A percentile compares a stretch with the other conserved stretches of the same genome.
phyloP scores from a whole-genome alignment of 2,113 vertebrate genomes.

The Acanthochromis polyacanthus region DNA sequence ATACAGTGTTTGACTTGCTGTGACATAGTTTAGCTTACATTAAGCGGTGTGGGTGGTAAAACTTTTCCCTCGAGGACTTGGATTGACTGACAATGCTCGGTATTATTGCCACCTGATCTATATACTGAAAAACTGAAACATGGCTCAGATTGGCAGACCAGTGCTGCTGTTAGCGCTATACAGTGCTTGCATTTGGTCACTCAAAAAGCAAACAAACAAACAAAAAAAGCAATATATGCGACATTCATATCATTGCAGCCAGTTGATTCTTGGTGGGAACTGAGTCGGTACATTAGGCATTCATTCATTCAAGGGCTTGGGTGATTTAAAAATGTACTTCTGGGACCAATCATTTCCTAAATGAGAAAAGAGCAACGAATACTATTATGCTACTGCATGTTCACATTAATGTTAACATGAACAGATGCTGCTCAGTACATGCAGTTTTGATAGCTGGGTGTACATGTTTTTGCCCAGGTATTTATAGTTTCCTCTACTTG shows the following conservation, averaged over 20 bases:
- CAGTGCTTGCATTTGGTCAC: not conserved
- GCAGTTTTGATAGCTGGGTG: too few relatives aligned
- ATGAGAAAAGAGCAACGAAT: not conserved
- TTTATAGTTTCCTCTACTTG: not conserved
- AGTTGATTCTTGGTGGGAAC: conserved; percentile 5
- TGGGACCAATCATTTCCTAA: not conserved
- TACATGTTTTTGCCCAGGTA: not conserved
- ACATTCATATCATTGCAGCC: conserved; percentile 19
- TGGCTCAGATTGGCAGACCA: not conserved
- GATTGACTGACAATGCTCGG: conserved; percentile 15
- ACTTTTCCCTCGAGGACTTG: conserved; percentile 9
- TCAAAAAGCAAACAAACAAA: not conserved
- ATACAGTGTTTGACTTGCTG: conserved; percentile 38
- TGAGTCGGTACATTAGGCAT: not conserved
- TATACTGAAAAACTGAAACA: conserved; percentile 21
- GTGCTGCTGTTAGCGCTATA: conserved; percentile 17
- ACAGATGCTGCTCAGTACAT: too few relatives aligned
- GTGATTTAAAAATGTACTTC: too few relatives aligned
- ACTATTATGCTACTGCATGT: too few relatives aligned
- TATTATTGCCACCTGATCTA: conserved; percentile 4
- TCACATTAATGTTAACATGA: too few relatives aligned
- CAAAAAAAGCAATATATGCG: not conserved
- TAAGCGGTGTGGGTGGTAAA: conserved; percentile 21
- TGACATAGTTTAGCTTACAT: conserved; percentile 44
- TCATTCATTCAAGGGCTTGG: not conserved